A percentile compares a stretch with the other conserved stretches of the same genome.
phyloP scores from a whole-genome alignment of 2,888 invertebrate genomes.

The Junonia oenone region DNA sequence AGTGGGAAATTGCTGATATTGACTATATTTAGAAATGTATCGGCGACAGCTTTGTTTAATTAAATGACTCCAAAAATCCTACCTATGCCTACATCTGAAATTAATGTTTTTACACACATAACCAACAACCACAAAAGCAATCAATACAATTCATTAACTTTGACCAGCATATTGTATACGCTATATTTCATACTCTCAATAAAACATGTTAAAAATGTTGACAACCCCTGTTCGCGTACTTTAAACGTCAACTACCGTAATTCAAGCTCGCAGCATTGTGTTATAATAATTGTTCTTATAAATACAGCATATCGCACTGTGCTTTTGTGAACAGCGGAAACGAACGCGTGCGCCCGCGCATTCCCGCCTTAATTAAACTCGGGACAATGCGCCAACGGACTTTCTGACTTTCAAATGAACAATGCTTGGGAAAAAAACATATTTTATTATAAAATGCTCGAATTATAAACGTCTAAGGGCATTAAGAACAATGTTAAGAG shows the following conservation, averaged over 20 bases:
- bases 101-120: no score
- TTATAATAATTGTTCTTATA: constrained; percentile 50
- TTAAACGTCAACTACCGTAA: constrained; percentile 39
- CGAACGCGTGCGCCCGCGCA: constrained; percentile 44
- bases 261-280: constrained; percentile 41
- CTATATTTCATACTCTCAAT: neutral
- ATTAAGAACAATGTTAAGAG: no score
- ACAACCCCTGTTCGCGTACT: constrained; percentile 29
- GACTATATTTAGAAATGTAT: no score
- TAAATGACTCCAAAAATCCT: no score
- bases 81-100: no score
- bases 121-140: no score
- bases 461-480: neutral
- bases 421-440: constrained; percentile 26
- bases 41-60: no score
- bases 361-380: constrained; percentile 28
- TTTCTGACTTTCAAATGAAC: constrained; percentile 38
- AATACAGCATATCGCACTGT: constrained; percentile 62
- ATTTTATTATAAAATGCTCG: constrained; percentile 22
- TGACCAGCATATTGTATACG: no score
- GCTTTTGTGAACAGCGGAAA: constrained; percentile 66
- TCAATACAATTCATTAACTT: no score
- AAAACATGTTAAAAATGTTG: constrained; percentile 29
- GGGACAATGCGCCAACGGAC: constrained; percentile 32
- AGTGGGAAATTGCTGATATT: no score